Conservation (phyloP, 2,113 vertebrate species). For the Xerus inauris region DNA sequence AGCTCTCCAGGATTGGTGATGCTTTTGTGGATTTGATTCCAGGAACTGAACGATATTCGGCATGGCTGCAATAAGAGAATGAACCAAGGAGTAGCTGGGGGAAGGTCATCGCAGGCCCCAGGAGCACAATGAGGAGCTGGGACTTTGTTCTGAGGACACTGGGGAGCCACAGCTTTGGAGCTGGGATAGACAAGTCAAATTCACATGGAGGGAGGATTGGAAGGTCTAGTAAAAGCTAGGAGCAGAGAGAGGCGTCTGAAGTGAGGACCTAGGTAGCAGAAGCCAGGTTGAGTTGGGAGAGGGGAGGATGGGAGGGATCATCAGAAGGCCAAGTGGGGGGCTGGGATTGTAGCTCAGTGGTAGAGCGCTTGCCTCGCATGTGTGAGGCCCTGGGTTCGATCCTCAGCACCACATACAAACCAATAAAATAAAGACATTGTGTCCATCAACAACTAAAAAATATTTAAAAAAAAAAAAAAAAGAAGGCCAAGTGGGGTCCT, state of each 20-base stretch:
- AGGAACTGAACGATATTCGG: slow-evolving; percentile 49
- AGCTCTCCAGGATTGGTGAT: neutral
- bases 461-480: no score
- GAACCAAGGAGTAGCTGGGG: neutral
- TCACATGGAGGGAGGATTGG: neutral
- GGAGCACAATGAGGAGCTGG: neutral
- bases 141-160: neutral
- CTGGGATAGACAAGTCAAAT: neutral
- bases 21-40: slow-evolving; percentile 8
- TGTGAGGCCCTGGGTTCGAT: no score
- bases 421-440: no score
- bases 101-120: neutral
- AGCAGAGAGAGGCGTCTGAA: neutral
- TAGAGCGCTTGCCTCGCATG: no score
- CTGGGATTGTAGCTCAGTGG: no score
- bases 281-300: neutral
- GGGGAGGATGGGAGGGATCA: neutral
- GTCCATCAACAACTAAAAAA: no score
- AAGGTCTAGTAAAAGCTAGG: neutral
- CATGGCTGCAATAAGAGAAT: neutral
- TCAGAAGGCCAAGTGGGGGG: neutral
- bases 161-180: neutral
- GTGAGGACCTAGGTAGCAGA: neutral
- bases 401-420: no score
- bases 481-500: neutral